phyloP scores from a whole-genome alignment of 2,797 vertebrate genomes.

The Esox lucius region DNA sequence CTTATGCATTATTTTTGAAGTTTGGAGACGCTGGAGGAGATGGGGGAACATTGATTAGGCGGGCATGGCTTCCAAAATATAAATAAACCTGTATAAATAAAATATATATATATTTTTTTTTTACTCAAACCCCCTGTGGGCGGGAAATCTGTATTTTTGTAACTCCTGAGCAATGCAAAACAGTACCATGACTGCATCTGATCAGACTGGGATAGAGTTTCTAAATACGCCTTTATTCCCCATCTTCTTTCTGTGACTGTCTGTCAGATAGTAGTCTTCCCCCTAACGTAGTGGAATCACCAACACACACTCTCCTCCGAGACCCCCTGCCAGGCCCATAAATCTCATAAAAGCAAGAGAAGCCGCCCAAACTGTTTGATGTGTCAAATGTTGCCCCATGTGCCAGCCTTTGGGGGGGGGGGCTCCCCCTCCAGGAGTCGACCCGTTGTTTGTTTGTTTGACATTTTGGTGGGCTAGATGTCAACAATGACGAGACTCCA shows the following conservation, averaged over 20 bases:
- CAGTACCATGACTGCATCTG: background rate
- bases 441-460: no score
- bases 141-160: no score
- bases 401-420: no score
- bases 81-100: no score
- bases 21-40: no score
- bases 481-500: no score
- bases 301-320: background rate
- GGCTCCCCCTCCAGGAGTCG: background rate
- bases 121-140: no score
- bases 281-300: background rate
- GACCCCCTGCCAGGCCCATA: slow-evolving; percentile 1
- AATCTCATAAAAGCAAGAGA: background rate
- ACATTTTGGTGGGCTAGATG: no score
- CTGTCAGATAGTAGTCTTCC: background rate
- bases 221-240: background rate
- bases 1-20: no score
- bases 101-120: no score
- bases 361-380: background rate
- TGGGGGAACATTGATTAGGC: no score
- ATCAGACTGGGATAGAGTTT: background rate
- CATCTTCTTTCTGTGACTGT: background rate
- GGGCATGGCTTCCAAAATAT: no score
- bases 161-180: background rate
- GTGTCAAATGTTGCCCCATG: background rate